Conservation (phyloP, 2,797 vertebrate genomes). For the Geotrypetes seraphini region DNA sequence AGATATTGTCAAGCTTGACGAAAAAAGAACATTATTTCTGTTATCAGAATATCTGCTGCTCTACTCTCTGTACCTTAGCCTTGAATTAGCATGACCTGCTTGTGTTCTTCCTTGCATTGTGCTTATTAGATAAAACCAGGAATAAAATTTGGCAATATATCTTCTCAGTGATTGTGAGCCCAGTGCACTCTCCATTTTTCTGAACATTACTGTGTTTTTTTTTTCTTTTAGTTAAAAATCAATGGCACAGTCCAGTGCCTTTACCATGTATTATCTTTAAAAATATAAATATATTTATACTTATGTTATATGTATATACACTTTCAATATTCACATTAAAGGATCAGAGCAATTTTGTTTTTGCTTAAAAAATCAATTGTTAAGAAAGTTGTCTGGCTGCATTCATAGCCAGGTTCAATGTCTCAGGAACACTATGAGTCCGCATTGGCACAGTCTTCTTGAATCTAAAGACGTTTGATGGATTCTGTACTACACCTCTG, state of each 20-base stretch:
- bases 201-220: constrained; percentile 57
- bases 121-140: constrained; percentile 78
- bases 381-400: constrained; percentile 30
- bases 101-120: constrained; percentile 56
- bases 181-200: constrained; percentile 54
- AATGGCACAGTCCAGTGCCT: constrained; percentile 65
- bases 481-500: constrained; percentile 18
- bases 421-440: constrained; percentile 22
- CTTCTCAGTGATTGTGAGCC: constrained; percentile 50
- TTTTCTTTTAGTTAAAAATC: constrained; percentile 53
- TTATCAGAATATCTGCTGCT: no score
- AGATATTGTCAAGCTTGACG: constrained; percentile 8
- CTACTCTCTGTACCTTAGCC: neutral
- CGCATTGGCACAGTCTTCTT: constrained; percentile 33
- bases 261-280: constrained; percentile 71
- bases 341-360: constrained; percentile 57
- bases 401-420: constrained; percentile 25
- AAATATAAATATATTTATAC: constrained; percentile 80
- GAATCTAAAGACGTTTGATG: constrained; percentile 36
- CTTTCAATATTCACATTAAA: constrained; percentile 74
- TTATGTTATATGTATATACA: constrained; percentile 49
- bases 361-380: constrained; percentile 60
- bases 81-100: neutral
- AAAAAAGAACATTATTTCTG: constrained; percentile 1
- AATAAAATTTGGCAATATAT: constrained; percentile 28